These are phyloP conservation scores for Drosophila trichaetosa DNA, from an alignment of 2,888 invertebrate species.

Conservation along the genomic window DNA sequence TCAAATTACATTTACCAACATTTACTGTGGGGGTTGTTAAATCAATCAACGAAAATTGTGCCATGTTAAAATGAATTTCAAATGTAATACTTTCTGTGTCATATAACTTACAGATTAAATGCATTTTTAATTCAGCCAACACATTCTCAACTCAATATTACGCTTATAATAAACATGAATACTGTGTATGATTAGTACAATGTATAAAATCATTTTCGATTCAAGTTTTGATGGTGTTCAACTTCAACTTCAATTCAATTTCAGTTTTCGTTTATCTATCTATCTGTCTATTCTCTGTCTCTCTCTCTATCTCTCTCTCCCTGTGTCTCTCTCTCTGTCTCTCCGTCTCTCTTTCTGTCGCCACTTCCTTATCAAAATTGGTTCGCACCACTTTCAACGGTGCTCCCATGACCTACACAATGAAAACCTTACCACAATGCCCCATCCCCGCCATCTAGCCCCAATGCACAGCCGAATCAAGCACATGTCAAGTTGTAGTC, in stretches of 20 bases:
- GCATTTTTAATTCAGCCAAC: background rate
- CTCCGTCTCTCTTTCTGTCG: background rate
- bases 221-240: background rate
- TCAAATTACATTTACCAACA: background rate
- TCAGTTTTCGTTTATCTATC: background rate
- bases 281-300: background rate
- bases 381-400: constrained; percentile 45
- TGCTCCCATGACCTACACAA: constrained; percentile 56
- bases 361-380: constrained; percentile 44
- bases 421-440: background rate
- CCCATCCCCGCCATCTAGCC: background rate
- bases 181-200: background rate
- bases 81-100: background rate
- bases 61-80: background rate
- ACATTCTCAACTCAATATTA: background rate
- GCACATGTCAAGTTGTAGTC: constrained; percentile 23
- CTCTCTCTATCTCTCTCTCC: background rate
- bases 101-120: background rate
- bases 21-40: background rate
- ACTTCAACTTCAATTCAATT: background rate
- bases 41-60: background rate
- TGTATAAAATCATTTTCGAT: constrained; percentile 2
- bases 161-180: no score
- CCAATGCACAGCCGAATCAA: background rate
- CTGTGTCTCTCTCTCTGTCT: background rate